phyloP scores from a whole-genome alignment of 2,888 invertebrate genomes.

The Idaea dimidiata region DNA sequence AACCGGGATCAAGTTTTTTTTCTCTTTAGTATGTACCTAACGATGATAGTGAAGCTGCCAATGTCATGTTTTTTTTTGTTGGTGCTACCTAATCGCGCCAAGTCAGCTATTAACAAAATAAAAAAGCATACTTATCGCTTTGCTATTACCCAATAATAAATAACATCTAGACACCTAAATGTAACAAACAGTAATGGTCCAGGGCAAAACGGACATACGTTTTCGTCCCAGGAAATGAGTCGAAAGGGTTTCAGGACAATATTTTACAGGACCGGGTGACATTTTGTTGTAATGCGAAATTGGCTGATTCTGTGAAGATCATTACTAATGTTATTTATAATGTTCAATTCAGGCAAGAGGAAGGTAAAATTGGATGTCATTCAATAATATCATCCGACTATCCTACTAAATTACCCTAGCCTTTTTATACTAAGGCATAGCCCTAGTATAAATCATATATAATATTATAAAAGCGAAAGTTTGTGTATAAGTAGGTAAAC shows the following conservation, averaged over 20 bases:
- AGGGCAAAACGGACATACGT: conserved; percentile 1
- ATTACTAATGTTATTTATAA: background rate
- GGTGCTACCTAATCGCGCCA: too few relatives aligned
- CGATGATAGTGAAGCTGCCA: too few relatives aligned
- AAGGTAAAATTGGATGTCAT: background rate
- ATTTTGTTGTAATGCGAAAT: conserved; percentile 18
- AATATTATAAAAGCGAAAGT: too few relatives aligned
- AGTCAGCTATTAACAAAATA: too few relatives aligned
- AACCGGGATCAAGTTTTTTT: too few relatives aligned
- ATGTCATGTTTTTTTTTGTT: too few relatives aligned
- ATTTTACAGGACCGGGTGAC: conserved; percentile 24
- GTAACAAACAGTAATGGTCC: conserved; percentile 2
- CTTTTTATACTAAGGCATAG: too few relatives aligned
- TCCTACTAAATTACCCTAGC: too few relatives aligned
- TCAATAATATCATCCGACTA: background rate
- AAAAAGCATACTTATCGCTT: background rate
- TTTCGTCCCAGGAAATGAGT: conserved; percentile 25
- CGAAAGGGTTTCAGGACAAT: conserved; percentile 15
- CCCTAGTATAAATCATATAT: too few relatives aligned
- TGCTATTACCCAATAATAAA: background rate
- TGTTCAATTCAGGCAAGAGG: background rate
- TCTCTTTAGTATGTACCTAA: too few relatives aligned
- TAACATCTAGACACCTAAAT: background rate
- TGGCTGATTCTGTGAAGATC: background rate
- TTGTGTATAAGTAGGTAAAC: too few relatives aligned